Evolutionary conservation across 2,113 vertebrate species (phyloP).

Genomic region (Laticauda laticaudata): DNA sequence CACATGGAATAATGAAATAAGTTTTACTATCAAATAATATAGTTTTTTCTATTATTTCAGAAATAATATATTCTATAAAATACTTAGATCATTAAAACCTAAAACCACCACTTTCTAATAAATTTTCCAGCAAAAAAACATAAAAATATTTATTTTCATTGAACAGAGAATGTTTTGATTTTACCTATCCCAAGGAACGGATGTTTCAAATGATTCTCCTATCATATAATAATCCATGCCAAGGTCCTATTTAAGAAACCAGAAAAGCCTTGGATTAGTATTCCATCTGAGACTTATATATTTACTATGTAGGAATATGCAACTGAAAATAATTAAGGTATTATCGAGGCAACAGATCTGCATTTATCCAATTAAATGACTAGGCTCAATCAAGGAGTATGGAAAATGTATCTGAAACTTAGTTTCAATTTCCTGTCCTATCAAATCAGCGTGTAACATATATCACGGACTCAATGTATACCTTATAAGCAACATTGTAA

Average conservation of each 20-base stretch:
- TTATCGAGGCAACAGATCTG: neutral
- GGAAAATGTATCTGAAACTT: neutral
- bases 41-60: neutral
- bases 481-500: neutral
- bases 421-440: neutral
- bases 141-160: neutral
- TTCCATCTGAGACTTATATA: neutral
- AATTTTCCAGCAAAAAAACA: neutral
- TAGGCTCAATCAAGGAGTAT: too few relatives aligned
- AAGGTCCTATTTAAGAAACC: slow-evolving; percentile 80
- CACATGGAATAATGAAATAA: neutral
- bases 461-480: neutral
- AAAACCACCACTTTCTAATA: neutral
- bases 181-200: slow-evolving; percentile 99
- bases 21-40: neutral
- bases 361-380: neutral
- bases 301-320: neutral
- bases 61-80: neutral
- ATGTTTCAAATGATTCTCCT: slow-evolving; percentile 98
- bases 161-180: slow-evolving; percentile 32
- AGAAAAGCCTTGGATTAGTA: slow-evolving; percentile 35
- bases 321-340: neutral
- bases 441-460: neutral
- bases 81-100: neutral
- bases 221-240: slow-evolving; percentile 95